Evolutionary conservation across 53 echinoderm and acorn worm species (phyloP).

Genomic region (Antedon mediterranea): DNA sequence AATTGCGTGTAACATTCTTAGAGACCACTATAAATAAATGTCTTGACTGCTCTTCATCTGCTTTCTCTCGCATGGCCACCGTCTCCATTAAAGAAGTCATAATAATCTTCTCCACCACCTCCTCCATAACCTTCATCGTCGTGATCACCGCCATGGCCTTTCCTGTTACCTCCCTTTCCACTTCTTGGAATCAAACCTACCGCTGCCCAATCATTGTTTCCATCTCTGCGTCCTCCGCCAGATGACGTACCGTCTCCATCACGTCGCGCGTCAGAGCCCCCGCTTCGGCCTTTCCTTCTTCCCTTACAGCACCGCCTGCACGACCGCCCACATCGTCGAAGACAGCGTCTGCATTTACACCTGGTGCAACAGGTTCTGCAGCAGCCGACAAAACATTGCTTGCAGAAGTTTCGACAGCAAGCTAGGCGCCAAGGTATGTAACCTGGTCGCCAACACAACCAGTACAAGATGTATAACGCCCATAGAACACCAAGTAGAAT

Average conservation of each 20-base stretch:
- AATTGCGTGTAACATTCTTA: no score
- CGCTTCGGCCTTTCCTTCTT: neutral
- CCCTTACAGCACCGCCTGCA: neutral
- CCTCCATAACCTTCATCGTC: conserved; percentile 2
- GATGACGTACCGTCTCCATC: neutral
- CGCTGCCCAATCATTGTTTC: neutral
- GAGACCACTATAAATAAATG: no score
- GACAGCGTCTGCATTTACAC: neutral
- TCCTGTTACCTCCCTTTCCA: conserved; percentile 6
- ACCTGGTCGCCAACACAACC: conserved; percentile 52
- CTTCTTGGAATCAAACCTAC: neutral
- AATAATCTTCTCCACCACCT: neutral
- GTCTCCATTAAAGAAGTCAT: conserved; percentile 15
- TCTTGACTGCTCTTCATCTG: conserved; percentile 23
- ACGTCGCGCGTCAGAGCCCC: neutral
- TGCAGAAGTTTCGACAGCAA: conserved; percentile 36
- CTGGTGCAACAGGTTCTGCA: conserved; percentile 6
- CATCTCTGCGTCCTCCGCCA: neutral
- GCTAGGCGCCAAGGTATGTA: conserved; percentile 40
- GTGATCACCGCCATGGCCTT: neutral
- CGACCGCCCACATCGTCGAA: neutral
- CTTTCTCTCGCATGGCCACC: conserved; percentile 38
- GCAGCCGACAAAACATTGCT: conserved; percentile 14
- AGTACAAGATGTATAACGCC: conserved; percentile 20
- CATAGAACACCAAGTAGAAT: conserved; percentile 16